These are phyloP conservation scores for Limenitis camilla DNA, from an alignment of 2,888 invertebrate species.

Conservation along the genomic window DNA sequence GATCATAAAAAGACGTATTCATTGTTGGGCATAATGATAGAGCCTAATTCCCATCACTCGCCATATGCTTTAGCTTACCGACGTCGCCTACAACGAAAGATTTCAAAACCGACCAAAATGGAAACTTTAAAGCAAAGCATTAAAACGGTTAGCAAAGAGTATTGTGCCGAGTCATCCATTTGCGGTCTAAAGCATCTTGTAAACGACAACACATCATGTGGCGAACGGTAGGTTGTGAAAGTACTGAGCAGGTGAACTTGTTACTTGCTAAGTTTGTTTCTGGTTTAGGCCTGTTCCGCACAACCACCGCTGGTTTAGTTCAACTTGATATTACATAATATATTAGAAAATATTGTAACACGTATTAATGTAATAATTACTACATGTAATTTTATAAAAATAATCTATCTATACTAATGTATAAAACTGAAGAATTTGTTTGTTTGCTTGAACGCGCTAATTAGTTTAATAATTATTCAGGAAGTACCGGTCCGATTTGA, in stretches of 20 bases:
- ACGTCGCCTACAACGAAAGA: conserved; percentile 29
- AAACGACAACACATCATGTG: conserved; percentile 44
- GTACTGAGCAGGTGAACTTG: conserved; percentile 38
- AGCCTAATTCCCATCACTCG: conserved; percentile 22
- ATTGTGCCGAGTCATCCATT: conserved; percentile 65
- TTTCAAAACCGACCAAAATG: conserved; percentile 29
- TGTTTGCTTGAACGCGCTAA: too few relatives aligned
- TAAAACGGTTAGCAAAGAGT: conserved; percentile 51
- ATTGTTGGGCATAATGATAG: conserved; percentile 17
- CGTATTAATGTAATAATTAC: background rate
- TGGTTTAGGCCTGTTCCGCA: conserved; percentile 35
- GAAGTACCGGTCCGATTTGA: too few relatives aligned
- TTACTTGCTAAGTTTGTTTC: conserved; percentile 44
- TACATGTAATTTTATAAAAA: too few relatives aligned
- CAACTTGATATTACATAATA: conserved; percentile 23
- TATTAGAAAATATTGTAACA: conserved; percentile 18
- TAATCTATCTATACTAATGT: too few relatives aligned
- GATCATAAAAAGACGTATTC: conserved; percentile 2
- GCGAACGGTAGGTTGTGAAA: conserved; percentile 56
- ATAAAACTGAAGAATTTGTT: too few relatives aligned
- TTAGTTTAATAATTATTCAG: too few relatives aligned
- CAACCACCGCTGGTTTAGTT: conserved; percentile 32
- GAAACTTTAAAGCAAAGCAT: conserved; percentile 46
- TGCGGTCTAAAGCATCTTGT: conserved; percentile 65
- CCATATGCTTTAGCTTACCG: conserved; percentile 26